These are phyloP conservation scores for human DNA, from an alignment of 2,113 vertebrate genomes.

Conservation along the genomic window GRCh38 chr13:112002501-112003000, in stretches of 20 bases:
- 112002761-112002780: not conserved
- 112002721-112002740: accelerated
- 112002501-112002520: accelerated
- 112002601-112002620: too few relatives aligned
- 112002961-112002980: accelerated
- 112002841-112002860: not conserved
- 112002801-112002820: not conserved
- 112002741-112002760: not conserved
- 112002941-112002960: not conserved
- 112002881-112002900: not conserved
- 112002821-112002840: not conserved
- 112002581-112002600: not conserved
- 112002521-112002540: not conserved
- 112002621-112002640: not conserved
- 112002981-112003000: not conserved
- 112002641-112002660: accelerated
- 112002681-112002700: not conserved
- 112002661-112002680: not conserved
- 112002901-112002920: not conserved
- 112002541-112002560: not conserved
- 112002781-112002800: not conserved
- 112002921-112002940: accelerated
- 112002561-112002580: not conserved
- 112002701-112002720: not conserved
- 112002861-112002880: not conserved